Base-by-base conservation (phyloP, 1,140 invertebrate genomes). In the Pogonognathellus flavescens region DNA sequence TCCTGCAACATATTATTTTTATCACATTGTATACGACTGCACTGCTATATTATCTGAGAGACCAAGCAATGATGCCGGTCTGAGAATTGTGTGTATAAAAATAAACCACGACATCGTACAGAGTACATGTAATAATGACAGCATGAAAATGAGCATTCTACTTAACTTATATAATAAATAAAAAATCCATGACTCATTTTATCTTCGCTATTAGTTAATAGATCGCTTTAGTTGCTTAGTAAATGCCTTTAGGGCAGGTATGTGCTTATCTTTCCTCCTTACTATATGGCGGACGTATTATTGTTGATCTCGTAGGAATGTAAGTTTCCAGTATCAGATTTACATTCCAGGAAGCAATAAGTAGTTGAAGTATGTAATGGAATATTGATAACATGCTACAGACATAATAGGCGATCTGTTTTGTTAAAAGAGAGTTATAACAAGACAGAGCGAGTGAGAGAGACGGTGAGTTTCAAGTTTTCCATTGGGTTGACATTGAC, bases 151-250 rank as follows among this genome's bases (percentile, higher is more conserved):
- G 60, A 66, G 20, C 25, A 66, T 66, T 25, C 22, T 66, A 66
- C 70, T 49, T 16, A 25, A 25, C 22, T 31, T n/a, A 41, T 16
- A 41, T 10, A 18, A 25, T 76, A 13, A 49, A 76, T 7, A 31
- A 10, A 50, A 76, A 76, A 49, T 76, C 14, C 41, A 76, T 50
- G 70, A 50, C 13, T 41, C 70, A 76, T 31, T 76, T 76, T 76
- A 76, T 76, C 70, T 76, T 76, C n/a, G 41, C 70, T 50, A 76
- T 76, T 76, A 76, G 31, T n/a, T 76, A 76, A 76, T 76, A 76
- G 70, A 76, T 76, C n/a, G 62, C 62, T 66, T 25, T 66, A 25
- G 20, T 31, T 16, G 25, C 70, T 76, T 8, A 18, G 3, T 25
- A 66, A 66, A 25, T 76, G 70, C 70, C 66, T 50, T 7, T 31